Percentiles rank a stretch among this genome's conserved stretches.
Conservation (phyloP, 2,888 invertebrate species). For the Chloroclystis v-ata region DNA sequence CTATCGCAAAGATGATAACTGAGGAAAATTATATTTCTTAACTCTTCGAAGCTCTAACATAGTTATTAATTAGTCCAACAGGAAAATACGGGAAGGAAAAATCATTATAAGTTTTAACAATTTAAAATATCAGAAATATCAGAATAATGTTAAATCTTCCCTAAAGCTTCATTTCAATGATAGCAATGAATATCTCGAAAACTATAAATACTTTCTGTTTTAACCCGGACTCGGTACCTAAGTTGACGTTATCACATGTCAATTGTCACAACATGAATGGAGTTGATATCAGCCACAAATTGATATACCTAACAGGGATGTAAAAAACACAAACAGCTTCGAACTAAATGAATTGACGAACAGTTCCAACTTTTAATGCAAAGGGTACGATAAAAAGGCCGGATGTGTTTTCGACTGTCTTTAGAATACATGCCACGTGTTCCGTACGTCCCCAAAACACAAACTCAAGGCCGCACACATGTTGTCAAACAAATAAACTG, state of each 20-base stretch:
- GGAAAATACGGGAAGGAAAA: too few species aligned
- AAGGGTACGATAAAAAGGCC: conserved; percentile 26
- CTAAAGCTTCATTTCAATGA: too few species aligned
- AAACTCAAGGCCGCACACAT: conserved; percentile 50
- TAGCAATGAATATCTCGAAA: too few species aligned
- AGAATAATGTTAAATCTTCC: too few species aligned
- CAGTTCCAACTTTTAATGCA: conserved; percentile 8
- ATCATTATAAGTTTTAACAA: too few species aligned
- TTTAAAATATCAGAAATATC: too few species aligned
- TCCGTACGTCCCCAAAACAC: conserved; percentile 42
- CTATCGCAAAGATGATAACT: too few species aligned
- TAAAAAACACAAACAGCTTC: conserved; percentile 7
- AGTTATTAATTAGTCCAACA: too few species aligned
- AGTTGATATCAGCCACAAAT: conserved; percentile 16
- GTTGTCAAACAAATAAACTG: conserved; percentile 46
- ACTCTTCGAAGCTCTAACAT: too few species aligned
- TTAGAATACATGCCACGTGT: conserved; percentile 47
- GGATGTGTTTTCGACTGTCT: conserved; percentile 43
- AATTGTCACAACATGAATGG: conserved; percentile 22
- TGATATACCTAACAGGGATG: conserved; percentile 13
- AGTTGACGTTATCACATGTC: conserved; percentile 24
- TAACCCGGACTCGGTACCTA: conserved; percentile 26
- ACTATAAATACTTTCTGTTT: conserved; percentile 15
- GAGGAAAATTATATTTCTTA: too few species aligned
- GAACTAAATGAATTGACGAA: conserved; percentile 1